Conservation (phyloP, 2,888 invertebrate species). For the Caenorhabditis parvicauda region DNA sequence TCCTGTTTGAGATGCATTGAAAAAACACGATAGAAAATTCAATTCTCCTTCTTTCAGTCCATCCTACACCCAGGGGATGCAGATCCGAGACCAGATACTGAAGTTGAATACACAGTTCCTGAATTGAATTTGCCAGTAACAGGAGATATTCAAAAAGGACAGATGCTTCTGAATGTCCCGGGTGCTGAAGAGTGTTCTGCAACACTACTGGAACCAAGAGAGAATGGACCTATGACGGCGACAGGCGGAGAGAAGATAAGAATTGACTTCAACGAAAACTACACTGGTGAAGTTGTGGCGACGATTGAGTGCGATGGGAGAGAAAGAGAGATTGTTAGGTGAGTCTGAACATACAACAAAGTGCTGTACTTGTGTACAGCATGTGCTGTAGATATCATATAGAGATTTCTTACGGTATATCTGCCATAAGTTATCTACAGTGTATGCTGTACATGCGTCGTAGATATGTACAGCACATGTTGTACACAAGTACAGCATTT, state of each 20-base stretch:
- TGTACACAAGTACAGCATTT: too few species aligned
- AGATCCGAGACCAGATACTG: constrained; percentile 4
- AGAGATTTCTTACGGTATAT: too few species aligned
- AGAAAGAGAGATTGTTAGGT: constrained; percentile 13
- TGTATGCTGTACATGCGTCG: too few species aligned
- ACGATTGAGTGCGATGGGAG: constrained; percentile 14
- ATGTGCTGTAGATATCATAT: too few species aligned
- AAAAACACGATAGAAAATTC: too few species aligned
- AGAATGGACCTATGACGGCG: not conserved
- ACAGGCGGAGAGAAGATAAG: constrained; percentile 2
- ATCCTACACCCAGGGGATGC: constrained; percentile 11
- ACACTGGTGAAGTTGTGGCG: constrained; percentile 22
- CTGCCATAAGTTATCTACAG: too few species aligned
- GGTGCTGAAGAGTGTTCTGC: constrained; percentile 11
- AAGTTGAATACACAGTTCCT: constrained; percentile 15
- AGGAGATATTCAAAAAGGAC: constrained; percentile 15
- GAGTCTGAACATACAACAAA: too few species aligned
- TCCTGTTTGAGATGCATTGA: too few species aligned
- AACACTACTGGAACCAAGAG: constrained; percentile 15
- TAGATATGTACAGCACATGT: too few species aligned
- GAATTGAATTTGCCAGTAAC: constrained; percentile 16
- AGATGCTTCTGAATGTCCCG: constrained; percentile 9
- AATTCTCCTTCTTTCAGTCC: too few species aligned
- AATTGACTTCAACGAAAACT: constrained; percentile 13
- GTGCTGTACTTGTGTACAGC: too few species aligned